These are phyloP conservation scores for Emydoidea blandingii DNA, from an alignment of 2,797 vertebrate genomes.

Conservation along the genomic window DNA sequence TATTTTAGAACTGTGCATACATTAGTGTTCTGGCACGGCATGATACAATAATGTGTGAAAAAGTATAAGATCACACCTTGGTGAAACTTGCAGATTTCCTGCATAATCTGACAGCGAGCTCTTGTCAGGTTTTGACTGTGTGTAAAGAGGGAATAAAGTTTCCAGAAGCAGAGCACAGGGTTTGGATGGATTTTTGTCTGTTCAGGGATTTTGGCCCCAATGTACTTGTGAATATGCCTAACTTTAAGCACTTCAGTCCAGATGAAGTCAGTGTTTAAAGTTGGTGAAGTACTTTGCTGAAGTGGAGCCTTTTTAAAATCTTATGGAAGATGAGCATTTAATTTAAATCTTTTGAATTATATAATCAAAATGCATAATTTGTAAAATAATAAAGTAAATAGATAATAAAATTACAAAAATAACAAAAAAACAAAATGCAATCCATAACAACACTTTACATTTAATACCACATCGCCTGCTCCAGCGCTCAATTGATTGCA, in stretches of 20 bases:
- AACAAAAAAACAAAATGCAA: neutral
- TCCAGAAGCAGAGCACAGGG: constrained; percentile 63
- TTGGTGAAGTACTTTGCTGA: neutral
- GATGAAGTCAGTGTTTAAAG: neutral
- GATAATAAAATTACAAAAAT: rapidly evolving
- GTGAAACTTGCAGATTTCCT: constrained; percentile 83
- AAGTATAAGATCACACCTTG: constrained; percentile 82
- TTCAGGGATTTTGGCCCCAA: constrained; percentile 50
- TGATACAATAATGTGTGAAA: constrained; percentile 83
- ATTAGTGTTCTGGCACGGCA: constrained; percentile 79
- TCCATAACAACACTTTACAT: neutral
- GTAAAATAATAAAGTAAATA: neutral
- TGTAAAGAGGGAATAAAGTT: constrained; percentile 76
- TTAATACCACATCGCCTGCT: rapidly evolving
- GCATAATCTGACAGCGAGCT: constrained; percentile 80
- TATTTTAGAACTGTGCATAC: constrained; percentile 84
- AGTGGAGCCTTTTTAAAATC: neutral
- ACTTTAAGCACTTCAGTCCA: neutral
- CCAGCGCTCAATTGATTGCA: neutral
- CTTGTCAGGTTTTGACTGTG: constrained; percentile 79
- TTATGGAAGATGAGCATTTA: constrained; percentile 13
- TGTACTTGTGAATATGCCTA: neutral
- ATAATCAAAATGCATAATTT: neutral
- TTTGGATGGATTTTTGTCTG: constrained; percentile 64
- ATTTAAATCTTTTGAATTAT: neutral